Base-by-base conservation (phyloP, 2,113 vertebrate genomes). In the Heterochromis multidens region DNA sequence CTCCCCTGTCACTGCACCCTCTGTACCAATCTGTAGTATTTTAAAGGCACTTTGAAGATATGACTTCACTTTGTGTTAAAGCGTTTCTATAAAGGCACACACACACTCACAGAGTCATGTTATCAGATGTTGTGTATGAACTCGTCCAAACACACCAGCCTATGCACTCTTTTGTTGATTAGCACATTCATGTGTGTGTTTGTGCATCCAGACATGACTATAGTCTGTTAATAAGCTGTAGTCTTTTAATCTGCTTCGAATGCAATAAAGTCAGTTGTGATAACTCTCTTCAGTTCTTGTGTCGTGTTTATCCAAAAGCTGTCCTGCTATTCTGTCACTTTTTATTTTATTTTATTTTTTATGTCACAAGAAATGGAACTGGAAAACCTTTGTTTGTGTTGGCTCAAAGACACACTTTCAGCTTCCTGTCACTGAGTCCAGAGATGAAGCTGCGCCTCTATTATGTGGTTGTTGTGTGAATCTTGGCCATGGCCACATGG, bases 41-140 rank as follows among this genome's bases (percentile, higher is more conserved):
- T 65, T 92, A 91, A 93, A 90, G 87, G 92, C 94, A 95, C 95
- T 94, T 94, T 95, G 77, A 89, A 91, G 87, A 81, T 82, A 87
- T 76, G 87, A 89, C 84, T 91, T 91, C 70, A 91, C 82, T 65
- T 88, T 88, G 54, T 63, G 58, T 87, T 77, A 27, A 83, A 89
- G 88, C 7, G 23, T 83, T 56, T 74, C 65, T 89, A 49, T 81
- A 61, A 79, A 80, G 70, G 56, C 54, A 59, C 82, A 70, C 35
- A 57, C 70, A 60, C 43, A 52, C 81, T 37, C 65, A 81, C 79
- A 83, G 11, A 76, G 63, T 76, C 80, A 49, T 86, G 61, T 60
- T 88, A 61, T 86, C 86, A 81, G 79, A 77, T 67, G 21, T 81
- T 91, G 84, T 89, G 84, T 86, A 88, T 83, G 59, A 85, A 79